Conservation (phyloP, 2,888 invertebrate species). For the Pterostichus madidus region DNA sequence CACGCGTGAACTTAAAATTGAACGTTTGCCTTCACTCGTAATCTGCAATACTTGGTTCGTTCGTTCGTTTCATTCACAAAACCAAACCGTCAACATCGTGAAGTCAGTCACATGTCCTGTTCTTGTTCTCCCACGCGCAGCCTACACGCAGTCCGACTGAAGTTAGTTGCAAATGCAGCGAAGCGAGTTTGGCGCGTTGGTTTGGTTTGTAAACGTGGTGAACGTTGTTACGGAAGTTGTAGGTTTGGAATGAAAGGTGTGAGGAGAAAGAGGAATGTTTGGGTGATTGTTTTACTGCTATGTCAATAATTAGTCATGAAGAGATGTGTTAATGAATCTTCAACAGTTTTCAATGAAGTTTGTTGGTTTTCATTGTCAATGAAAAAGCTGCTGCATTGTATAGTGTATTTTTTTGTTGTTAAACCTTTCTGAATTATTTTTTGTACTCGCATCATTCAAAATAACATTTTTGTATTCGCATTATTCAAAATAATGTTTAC, state of each 20-base stretch:
- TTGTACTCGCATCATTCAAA: too few relatives aligned
- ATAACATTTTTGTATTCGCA: too few relatives aligned
- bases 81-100: slow-evolving; percentile 16
- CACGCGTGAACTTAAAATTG: slow-evolving; percentile 54
- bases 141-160: slow-evolving; percentile 13
- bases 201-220: neutral
- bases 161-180: slow-evolving; percentile 18
- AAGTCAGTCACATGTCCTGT: slow-evolving; percentile 38
- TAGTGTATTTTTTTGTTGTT: too few relatives aligned
- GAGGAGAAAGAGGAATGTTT: neutral
- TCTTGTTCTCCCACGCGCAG: slow-evolving; percentile 18
- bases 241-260: slow-evolving; percentile 8
- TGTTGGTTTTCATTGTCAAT: too few relatives aligned
- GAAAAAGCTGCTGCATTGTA: too few relatives aligned
- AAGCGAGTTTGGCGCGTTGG: neutral
- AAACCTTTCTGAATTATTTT: too few relatives aligned
- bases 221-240: slow-evolving; percentile 2
- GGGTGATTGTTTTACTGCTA: slow-evolving; percentile 48
- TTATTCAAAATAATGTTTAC: too few relatives aligned
- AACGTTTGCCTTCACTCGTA: slow-evolving; percentile 17
- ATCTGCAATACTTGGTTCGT: slow-evolving; percentile 21
- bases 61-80: slow-evolving; percentile 42
- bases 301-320: slow-evolving; percentile 46
- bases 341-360: too few relatives aligned
- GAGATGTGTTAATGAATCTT: slow-evolving; percentile 34